Conservation (phyloP, 2,113 vertebrate genomes). For the Asarcornis scutulata region DNA sequence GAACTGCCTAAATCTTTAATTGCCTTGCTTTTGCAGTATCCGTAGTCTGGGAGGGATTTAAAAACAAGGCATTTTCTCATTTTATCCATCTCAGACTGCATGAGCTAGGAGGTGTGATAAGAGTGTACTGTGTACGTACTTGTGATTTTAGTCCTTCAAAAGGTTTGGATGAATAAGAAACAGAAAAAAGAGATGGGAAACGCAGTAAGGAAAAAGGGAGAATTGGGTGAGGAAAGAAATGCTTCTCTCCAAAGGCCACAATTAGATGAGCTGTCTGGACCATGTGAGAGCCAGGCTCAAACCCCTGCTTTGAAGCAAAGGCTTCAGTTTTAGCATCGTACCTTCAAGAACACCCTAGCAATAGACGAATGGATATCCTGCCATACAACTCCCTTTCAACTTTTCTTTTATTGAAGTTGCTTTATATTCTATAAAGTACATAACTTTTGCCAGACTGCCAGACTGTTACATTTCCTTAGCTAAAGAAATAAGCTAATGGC, state of each 20-base stretch:
- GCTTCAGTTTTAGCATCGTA: background rate
- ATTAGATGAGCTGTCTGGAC: background rate
- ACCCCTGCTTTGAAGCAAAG: background rate
- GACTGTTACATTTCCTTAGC: background rate
- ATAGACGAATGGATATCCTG: background rate
- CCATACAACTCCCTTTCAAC: background rate
- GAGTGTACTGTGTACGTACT: background rate
- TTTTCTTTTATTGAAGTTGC: background rate
- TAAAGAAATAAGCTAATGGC: background rate
- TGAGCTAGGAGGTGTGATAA: background rate
- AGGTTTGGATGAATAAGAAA: background rate
- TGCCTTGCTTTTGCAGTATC: background rate
- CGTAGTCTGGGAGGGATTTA: background rate
- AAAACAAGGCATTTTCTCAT: constrained; percentile 13
- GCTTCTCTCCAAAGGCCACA: background rate
- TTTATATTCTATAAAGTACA: background rate
- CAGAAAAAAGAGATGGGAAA: background rate
- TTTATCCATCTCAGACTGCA: background rate
- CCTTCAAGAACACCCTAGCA: background rate
- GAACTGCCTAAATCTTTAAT: constrained; percentile 40
- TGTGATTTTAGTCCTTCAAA: constrained; percentile 26
- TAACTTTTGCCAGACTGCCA: background rate
- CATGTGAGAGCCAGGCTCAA: background rate
- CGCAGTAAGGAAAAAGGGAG: background rate
- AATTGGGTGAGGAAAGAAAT: background rate